Base-by-base conservation (phyloP, 2,797 vertebrate species). In the Xyrichtys novacula region DNA sequence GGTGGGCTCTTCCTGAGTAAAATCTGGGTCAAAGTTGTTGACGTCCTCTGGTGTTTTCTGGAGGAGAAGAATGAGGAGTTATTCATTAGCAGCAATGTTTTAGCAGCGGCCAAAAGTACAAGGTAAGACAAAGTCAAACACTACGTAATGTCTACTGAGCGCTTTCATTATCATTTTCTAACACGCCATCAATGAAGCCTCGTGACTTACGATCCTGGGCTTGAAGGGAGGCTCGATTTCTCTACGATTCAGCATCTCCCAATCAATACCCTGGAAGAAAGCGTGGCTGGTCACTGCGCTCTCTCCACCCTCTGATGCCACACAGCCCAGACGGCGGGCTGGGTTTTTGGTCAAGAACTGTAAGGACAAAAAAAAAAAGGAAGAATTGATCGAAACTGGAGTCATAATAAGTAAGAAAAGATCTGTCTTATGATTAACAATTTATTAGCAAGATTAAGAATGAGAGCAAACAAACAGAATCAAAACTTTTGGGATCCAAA, bases 1-100 rank as follows among this genome's bases (percentile, higher is more conserved):
- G 47, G 94, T 89, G 20, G 97, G 97, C 74, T 98, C 97, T 80
- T 99, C 97, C 77, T 95, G 96, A 59, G 97, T 98, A 76, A 99
- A 99, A 88, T 99, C 98, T 0, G 97, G 96, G 90, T 99, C 98
- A 66, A 99, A 99, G 89, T 99, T 99, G 92, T 98, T 98, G 80
- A 99, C 98, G 0, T 99, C 98, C 81, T 98, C 96, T 62, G 95
- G 85, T 9, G 96, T 95, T 96, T 98, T 99, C 98, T 99, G 93
- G 5, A 73, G 16, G 14, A 25, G 38, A 25, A 52, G 6, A 39
- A 72, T 25, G 32, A 47, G 79, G 17, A 78, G 44, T 14, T 9
- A 60, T 3, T 67, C 1, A 76, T 38, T 9, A 61, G 20, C 5
- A 29, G 10, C 16, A 23, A 36, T 9, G 34, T 16, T 78, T 58